These are phyloP conservation scores for Paracanthobrama guichenoti DNA, from an alignment of 2,113 vertebrate species.

Conservation along the genomic window DNA sequence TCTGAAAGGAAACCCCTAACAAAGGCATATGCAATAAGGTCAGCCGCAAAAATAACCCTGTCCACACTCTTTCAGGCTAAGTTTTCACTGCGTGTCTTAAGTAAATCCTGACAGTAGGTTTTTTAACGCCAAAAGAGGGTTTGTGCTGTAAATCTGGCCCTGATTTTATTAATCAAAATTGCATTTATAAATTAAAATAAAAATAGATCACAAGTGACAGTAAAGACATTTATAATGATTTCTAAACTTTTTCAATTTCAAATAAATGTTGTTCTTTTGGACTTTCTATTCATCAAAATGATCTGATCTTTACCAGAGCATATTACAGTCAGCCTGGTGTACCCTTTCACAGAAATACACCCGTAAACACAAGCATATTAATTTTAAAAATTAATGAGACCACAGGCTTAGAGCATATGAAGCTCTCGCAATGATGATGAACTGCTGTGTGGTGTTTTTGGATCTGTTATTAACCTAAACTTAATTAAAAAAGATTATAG, in stretches of 20 bases:
- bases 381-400: neutral
- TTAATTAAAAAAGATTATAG: conserved; percentile 1
- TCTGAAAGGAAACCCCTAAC: too few species aligned
- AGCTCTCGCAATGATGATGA: neutral
- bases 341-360: neutral
- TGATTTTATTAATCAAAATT: neutral
- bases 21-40: too few species aligned
- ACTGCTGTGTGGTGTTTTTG: neutral
- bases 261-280: too few species aligned
- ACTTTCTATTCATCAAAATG: too few species aligned
- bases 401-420: neutral
- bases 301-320: neutral
- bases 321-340: neutral
- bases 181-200: neutral
- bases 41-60: too few species aligned
- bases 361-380: neutral
- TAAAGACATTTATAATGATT: neutral
- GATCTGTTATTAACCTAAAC: conserved; percentile 23
- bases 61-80: too few species aligned
- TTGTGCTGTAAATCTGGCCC: too few species aligned
- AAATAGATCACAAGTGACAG: neutral
- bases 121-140: too few species aligned
- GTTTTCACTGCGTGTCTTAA: too few species aligned
- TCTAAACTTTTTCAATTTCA: too few species aligned
- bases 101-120: too few species aligned